Conservation (phyloP, 30 jellyfish, hydroid and myxozoan species). For the Pseudorhiza aurosa region DNA sequence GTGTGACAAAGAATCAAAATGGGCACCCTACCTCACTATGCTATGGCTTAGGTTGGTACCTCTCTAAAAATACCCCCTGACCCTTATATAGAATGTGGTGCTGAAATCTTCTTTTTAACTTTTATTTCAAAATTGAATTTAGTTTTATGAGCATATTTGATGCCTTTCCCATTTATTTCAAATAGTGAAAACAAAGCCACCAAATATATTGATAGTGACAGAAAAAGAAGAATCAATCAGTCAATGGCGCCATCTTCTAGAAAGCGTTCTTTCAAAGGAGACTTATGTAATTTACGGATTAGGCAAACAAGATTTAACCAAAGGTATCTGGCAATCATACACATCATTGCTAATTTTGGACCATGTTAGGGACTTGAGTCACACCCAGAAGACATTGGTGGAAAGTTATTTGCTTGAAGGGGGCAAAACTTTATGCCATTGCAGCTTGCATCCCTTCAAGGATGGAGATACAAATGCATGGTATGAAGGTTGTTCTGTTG, state of each 20-base stretch:
- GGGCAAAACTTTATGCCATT: slow-evolving; percentile 23
- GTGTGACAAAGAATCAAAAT: too few relatives aligned
- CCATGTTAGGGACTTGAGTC: slow-evolving; percentile 6
- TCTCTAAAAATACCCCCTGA: too few relatives aligned
- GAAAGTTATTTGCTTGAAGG: slow-evolving; percentile 16
- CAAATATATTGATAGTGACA: slow-evolving; percentile 24
- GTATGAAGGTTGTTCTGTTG: neutral
- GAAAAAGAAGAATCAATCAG: neutral
- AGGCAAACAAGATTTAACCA: slow-evolving; percentile 12
- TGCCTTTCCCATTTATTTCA: too few relatives aligned
- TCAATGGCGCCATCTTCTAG: slow-evolving; percentile 7
- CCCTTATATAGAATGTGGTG: too few relatives aligned
- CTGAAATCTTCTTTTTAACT: too few relatives aligned
- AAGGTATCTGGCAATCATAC: slow-evolving; percentile 15
- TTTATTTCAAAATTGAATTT: too few relatives aligned
- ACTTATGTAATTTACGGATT: slow-evolving; percentile 27
- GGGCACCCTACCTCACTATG: too few relatives aligned
- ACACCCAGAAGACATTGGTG: neutral
- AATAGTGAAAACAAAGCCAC: slow-evolving; percentile 36
- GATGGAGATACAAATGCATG: neutral
- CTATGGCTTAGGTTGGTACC: too few relatives aligned
- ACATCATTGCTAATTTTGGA: slow-evolving; percentile 16
- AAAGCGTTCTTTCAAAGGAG: neutral
- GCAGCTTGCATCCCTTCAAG: neutral
- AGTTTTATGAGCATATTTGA: too few relatives aligned